Percentiles rank a stretch among this genome's conserved stretches.
Evolutionary conservation across 2,797 vertebrate species (phyloP).

Genomic region (Anguilla megastoma): DNA sequence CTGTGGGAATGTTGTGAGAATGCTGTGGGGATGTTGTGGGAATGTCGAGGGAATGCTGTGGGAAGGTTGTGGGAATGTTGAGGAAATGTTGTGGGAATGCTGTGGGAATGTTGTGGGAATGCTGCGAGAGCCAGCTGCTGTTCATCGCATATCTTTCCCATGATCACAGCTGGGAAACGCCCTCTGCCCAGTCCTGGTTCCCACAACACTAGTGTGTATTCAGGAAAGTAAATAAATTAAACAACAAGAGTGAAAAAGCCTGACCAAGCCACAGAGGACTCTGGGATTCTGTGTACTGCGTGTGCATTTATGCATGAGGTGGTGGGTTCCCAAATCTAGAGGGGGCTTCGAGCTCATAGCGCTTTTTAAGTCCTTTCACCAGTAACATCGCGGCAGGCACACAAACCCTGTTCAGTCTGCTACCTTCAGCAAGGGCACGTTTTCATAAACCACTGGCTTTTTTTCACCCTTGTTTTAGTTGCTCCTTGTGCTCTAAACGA

Average conservation of each 20-base stretch:
- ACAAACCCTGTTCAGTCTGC: neutral
- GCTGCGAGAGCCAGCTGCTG: neutral
- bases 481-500: neutral
- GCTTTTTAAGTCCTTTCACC: neutral
- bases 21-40: too few species aligned
- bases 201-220: too few species aligned
- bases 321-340: neutral
- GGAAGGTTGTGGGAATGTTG: too few species aligned
- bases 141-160: neutral
- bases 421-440: neutral
- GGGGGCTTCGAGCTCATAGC: neutral
- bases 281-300: too few species aligned
- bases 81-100: too few species aligned
- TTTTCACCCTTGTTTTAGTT: neutral
- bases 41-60: too few species aligned
- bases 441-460: neutral
- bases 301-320: neutral
- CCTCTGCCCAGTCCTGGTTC: neutral
- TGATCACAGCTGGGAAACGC: slow-evolving; percentile 5
- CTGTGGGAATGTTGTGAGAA: too few species aligned
- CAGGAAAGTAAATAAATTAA: too few species aligned
- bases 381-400: neutral
- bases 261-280: too few species aligned
- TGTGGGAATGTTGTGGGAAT: too few species aligned
- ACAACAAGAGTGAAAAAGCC: too few species aligned